Evolutionary conservation across 2,888 invertebrate species (phyloP), one percentile per base, ranked within the genome.

Genomic region (Ormyrus pomaceus): DNA sequence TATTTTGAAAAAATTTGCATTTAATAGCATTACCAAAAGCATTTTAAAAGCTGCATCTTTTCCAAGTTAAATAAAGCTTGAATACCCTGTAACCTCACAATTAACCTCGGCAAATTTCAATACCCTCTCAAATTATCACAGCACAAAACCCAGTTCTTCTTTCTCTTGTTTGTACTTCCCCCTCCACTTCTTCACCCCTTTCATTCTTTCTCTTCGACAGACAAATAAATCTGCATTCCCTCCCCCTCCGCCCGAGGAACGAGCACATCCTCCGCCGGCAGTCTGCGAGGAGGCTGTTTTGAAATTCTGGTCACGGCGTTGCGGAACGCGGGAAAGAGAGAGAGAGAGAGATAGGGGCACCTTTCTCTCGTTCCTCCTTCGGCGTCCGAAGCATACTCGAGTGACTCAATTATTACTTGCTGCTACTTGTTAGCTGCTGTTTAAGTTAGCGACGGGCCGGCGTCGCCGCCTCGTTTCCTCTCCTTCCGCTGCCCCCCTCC

Each of bases 331-430:
- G 48, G 76, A 19, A 19, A 19, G 19, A 19, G 19, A 19, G 19
- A 19, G 19, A 19, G 19, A 61, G 66, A 66, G 34, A 68, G 66
- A 19, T 19, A 19, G 19, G 19, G 46, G 64, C 81, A 81, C 79
- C 83, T 77, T 82, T 80, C 74, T 80, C 75, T 76, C 19, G 19
- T 19, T 19, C 74, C 55, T 79, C 6, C 69, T 71, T 65, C 73
- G 65, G 72, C 81, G 82, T 82, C 83, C 83, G 79, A 81, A 82
- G 82, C 83, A 85, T 84, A 84, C 85, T 86, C 84, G 86, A 83
- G 84, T 86, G 87, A 87, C 87, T 87, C 87, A 87, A 87, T 87
- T 87, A 87, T 87, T 87, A 87, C 86, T 86, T 85, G 85, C 86
- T 84, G 84, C 86, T 86, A 86, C 86, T 87, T 86, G 86, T 86